Base-by-base conservation (phyloP, 2,888 invertebrate species). In the Sphecodes monilicornis region DNA sequence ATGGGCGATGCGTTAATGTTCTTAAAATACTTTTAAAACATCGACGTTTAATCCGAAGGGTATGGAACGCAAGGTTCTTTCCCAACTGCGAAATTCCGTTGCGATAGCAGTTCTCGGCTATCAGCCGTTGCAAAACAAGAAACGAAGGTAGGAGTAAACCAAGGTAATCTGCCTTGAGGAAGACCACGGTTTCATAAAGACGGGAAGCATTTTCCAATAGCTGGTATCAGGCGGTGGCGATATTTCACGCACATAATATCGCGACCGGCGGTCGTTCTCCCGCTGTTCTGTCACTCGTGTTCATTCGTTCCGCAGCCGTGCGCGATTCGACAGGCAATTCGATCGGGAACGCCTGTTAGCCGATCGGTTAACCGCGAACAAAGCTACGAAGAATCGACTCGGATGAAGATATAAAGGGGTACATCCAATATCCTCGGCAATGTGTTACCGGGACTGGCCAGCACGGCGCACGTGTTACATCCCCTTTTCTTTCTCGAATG, bases 191-290 rank as follows among this genome's bases (percentile, higher is more conserved):
- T 75, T 66, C 85, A 85, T 85, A 73, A 90, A 81, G 74, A 74
- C 74, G 71, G 72, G 77, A 88, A 90, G 87, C 85, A 89, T 89
- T 91, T 88, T 91, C 86, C 90, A 87, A 90, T 90, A 87, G 85
- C 79, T 75, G 60, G 13, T 26, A n/a, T 10, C 8, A 64, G 54
- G 80, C 70, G 64, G 22, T 32, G 78, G 64, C 85, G 79, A 89
- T 89, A 91, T 88, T 88, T 90, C 88, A 89, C 87, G 82, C 82
- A 85, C 82, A 86, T 88, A 90, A 91, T 91, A 88, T 88, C 84
- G 76, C 70, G 78, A 78, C 60, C 13, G n/a, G 16, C 26, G 43
- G 26, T 46, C 73, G 32, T 66, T 64, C 64, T 8, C 39, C 36
- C 54, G 66, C 54, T 54, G 26, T 32, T 32, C 46, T 18, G 46